Evolutionary conservation across 2,888 invertebrate genomes (phyloP).

Genomic region (Rotaria sp.): DNA sequence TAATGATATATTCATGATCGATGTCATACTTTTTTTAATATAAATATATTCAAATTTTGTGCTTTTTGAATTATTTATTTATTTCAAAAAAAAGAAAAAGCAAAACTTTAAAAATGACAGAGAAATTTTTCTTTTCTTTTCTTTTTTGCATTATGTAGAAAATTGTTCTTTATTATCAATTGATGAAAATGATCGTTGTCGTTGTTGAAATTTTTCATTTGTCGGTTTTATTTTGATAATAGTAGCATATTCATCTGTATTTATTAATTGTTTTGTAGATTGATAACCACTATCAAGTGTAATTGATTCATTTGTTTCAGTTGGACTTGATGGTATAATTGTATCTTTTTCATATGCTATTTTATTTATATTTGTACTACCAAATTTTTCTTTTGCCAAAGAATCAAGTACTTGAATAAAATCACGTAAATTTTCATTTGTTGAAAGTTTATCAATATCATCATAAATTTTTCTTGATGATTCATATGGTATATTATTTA

Average conservation of each 20-base stretch:
- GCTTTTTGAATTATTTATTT: no score
- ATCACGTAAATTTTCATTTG: neutral
- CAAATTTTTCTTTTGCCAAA: neutral
- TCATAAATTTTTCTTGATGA: neutral
- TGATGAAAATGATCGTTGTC: neutral
- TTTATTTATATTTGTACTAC: neutral
- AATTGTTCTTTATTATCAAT: neutral
- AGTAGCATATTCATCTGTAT: slow-evolving; percentile 4
- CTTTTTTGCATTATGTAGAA: neutral
- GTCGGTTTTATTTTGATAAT: neutral
- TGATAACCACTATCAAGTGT: slow-evolving; percentile 13
- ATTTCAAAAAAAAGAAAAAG: no score
- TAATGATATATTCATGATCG: no score
- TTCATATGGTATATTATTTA: neutral
- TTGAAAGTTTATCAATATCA: neutral
- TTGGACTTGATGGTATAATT: neutral
- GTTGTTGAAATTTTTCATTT: neutral
- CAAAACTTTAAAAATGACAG: no score
- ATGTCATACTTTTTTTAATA: no score
- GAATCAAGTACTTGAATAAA: slow-evolving; percentile 4
- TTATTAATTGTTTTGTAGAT: slow-evolving; percentile 10
- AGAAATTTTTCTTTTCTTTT: neutral
- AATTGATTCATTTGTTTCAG: neutral
- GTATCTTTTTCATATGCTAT: neutral
- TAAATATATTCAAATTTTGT: no score